Evolutionary conservation across 35 echinoderm and acorn worm species (phyloP).

Genomic region (Hemicentrotus pulcherrimus): DNA sequence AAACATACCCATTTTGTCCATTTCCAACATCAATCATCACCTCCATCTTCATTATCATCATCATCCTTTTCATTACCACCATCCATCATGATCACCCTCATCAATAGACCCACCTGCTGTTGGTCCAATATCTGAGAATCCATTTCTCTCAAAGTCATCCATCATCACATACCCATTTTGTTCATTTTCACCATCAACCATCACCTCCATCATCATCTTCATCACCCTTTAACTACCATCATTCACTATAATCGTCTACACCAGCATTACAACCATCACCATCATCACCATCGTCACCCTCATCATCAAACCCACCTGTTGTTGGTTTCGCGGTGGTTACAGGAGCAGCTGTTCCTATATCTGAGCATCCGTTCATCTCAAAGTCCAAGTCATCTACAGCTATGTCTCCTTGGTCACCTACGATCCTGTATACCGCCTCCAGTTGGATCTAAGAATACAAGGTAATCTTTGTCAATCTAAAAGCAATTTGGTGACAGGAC

Average conservation of each 20-base stretch:
- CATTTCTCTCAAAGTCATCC: too few species aligned
- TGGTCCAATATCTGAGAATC: too few species aligned
- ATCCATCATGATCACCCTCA: not conserved
- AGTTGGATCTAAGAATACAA: slow-evolving; percentile 62
- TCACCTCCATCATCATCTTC: not conserved
- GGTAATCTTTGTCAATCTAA: not conserved
- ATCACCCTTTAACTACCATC: too few species aligned
- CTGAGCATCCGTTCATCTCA: slow-evolving; percentile 31
- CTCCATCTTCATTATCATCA: not conserved
- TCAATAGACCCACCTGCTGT: not conserved
- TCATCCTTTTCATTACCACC: not conserved
- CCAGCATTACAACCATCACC: too few species aligned
- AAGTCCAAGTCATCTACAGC: slow-evolving; percentile 80
- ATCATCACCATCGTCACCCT: not conserved
- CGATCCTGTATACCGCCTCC: slow-evolving; percentile 54
- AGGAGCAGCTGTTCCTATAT: not conserved
- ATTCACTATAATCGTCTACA: too few species aligned
- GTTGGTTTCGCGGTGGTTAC: not conserved
- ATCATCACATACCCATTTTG: too few species aligned
- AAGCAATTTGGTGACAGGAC: not conserved
- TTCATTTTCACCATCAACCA: not conserved
- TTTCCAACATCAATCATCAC: too few species aligned
- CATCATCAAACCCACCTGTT: not conserved
- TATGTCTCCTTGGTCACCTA: slow-evolving; percentile 57
- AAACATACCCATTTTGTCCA: too few species aligned